Conservation (phyloP, 2,113 vertebrate species). For the Fulica atra region DNA sequence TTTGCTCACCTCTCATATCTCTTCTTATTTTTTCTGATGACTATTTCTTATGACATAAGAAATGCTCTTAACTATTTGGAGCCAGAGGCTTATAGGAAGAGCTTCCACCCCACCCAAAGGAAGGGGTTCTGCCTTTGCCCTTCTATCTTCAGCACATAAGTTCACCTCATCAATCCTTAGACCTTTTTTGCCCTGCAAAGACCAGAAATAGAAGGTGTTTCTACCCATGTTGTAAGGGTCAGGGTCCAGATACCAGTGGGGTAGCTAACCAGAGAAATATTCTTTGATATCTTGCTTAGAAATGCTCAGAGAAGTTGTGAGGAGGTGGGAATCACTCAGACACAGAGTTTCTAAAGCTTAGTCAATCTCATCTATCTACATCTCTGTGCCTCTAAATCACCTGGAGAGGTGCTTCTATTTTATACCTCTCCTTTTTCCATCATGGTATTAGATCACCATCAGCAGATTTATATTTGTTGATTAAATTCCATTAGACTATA, state of each 20-base stretch:
- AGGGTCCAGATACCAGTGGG: background rate
- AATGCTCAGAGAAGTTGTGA: fast-evolving
- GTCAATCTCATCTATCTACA: background rate
- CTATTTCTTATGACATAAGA: background rate
- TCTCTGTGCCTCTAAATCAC: background rate
- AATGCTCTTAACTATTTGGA: background rate
- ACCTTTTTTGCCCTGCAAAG: background rate
- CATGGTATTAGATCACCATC: background rate
- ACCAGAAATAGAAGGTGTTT: background rate
- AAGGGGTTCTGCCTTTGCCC: background rate
- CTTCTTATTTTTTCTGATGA: background rate
- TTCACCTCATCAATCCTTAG: background rate
- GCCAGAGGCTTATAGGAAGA: too few relatives aligned
- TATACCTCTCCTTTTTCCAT: background rate
- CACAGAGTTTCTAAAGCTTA: background rate
- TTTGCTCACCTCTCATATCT: background rate
- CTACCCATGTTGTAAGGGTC: background rate
- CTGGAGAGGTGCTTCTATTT: background rate
- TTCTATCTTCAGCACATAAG: background rate
- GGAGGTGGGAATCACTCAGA: background rate
- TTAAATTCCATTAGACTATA: background rate
- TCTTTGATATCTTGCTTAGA: background rate
- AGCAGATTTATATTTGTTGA: background rate
- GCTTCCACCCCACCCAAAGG: too few relatives aligned
- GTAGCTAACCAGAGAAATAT: background rate